phyloP scores from a whole-genome alignment of 2,888 invertebrate genomes.

The Tetragnatha montana region DNA sequence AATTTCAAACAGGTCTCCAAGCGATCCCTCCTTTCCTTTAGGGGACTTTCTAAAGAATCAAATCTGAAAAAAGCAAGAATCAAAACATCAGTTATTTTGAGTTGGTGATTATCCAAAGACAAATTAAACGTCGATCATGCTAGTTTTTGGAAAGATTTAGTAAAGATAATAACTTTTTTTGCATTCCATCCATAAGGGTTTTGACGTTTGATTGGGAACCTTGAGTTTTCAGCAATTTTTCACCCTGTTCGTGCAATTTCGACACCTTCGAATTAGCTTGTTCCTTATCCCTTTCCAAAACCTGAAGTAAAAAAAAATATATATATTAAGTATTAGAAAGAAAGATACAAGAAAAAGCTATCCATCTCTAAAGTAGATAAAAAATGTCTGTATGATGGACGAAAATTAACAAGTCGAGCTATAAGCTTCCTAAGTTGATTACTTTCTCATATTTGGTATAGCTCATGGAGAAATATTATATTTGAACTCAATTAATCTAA shows the following conservation, averaged over 20 bases:
- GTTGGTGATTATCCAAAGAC: conserved; percentile 79
- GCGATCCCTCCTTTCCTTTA: conserved; percentile 81
- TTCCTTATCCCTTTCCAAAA: conserved; percentile 48
- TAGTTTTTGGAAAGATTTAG: not conserved
- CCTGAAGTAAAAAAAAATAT: conserved; percentile 15
- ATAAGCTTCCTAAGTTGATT: too few species aligned
- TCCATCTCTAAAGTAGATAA: too few species aligned
- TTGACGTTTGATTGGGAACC: conserved; percentile 82
- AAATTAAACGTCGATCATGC: too few species aligned
- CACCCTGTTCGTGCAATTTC: conserved; percentile 84
- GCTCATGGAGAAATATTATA: too few species aligned
- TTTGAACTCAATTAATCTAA: too few species aligned
- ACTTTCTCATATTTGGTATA: too few species aligned
- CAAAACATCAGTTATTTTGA: conserved; percentile 81
- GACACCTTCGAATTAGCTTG: conserved; percentile 79
- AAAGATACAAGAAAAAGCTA: too few species aligned
- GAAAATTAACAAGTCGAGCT: too few species aligned
- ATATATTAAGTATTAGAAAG: too few species aligned
- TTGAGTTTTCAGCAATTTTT: conserved; percentile 90
- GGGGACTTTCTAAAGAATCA: conserved; percentile 73
- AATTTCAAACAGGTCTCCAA: conserved; percentile 89
- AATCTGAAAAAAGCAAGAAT: conserved; percentile 13
- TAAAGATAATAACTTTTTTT: conserved; percentile 33
- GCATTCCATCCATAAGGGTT: conserved; percentile 22
- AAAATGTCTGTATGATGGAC: too few species aligned